These are phyloP conservation scores for Subanguina moxae DNA, from an alignment of 1,140 invertebrate species.

Conservation along the genomic window DNA sequence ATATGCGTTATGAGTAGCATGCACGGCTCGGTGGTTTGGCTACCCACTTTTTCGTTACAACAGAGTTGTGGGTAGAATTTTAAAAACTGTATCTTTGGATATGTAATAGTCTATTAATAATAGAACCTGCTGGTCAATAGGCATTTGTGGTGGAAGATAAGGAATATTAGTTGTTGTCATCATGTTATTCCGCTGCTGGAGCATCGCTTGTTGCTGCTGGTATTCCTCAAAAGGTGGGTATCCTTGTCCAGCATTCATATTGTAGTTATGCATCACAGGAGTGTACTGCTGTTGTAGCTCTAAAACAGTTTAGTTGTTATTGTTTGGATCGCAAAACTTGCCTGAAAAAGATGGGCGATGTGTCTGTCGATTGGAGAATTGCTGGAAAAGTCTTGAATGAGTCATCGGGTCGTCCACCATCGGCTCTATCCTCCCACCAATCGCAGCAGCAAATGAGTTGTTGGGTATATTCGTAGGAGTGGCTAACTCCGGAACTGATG, in stretches of 20 bases:
- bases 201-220: constrained; percentile 39
- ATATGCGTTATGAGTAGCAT: too few relatives aligned
- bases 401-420: constrained; percentile 37
- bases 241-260: background rate
- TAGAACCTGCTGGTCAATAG: too few relatives aligned
- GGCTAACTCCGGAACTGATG: constrained; percentile 11
- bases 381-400: constrained; percentile 51
- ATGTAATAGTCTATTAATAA: too few relatives aligned
- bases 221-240: background rate
- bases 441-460: constrained; percentile 1
- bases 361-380: constrained; percentile 36
- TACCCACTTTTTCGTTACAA: too few relatives aligned
- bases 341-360: constrained; percentile 11
- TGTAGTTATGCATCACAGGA: background rate
- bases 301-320: background rate
- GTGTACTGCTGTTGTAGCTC: background rate
- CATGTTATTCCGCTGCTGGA: constrained; percentile 9
- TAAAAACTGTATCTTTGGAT: too few relatives aligned
- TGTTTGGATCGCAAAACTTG: background rate
- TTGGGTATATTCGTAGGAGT: constrained; percentile 20
- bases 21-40: too few relatives aligned
- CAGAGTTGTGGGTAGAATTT: too few relatives aligned
- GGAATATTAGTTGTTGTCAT: background rate
- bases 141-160: too few relatives aligned
- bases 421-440: background rate